These are phyloP conservation scores for Nyctibius bracteatus DNA, from an alignment of 2,113 vertebrate species.

Conservation along the genomic window DNA sequence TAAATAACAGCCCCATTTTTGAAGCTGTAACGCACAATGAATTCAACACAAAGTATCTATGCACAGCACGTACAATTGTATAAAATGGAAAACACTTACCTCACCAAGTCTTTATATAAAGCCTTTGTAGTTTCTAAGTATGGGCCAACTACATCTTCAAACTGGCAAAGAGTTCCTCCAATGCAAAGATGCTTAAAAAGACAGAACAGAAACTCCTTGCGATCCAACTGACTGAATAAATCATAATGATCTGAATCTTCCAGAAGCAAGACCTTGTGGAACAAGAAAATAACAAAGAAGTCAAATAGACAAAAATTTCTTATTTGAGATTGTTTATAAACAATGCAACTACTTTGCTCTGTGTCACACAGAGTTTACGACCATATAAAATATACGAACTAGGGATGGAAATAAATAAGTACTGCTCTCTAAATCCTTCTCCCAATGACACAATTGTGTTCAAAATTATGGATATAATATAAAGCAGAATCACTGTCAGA, in stretches of 20 bases:
- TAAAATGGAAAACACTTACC: slow-evolving; percentile 68
- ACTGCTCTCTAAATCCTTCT: neutral
- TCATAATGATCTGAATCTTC: slow-evolving; percentile 86
- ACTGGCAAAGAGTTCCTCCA: slow-evolving; percentile 91
- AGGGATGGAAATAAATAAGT: neutral
- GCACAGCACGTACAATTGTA: neutral
- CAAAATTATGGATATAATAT: neutral
- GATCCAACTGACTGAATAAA: slow-evolving; percentile 75
- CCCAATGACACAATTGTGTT: neutral
- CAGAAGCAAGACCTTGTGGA: slow-evolving; percentile 82
- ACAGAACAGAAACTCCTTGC: slow-evolving; percentile 88
- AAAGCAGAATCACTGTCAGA: neutral
- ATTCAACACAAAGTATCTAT: neutral
- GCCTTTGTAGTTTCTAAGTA: slow-evolving; percentile 87
- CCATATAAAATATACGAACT: neutral
- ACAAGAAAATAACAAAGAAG: neutral
- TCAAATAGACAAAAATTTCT: neutral
- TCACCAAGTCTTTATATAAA: slow-evolving; percentile 92
- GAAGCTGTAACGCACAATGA: neutral
- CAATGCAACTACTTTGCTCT: neutral
- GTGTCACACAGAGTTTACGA: neutral
- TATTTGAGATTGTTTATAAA: neutral
- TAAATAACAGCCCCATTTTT: neutral
- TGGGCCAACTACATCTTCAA: slow-evolving; percentile 85
- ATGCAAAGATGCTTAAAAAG: slow-evolving; percentile 94